Percentiles rank a stretch among this genome's conserved stretches.
These are phyloP conservation scores for Panurus biarmicus DNA, from an alignment of 2,113 vertebrate genomes.

Conservation along the genomic window DNA sequence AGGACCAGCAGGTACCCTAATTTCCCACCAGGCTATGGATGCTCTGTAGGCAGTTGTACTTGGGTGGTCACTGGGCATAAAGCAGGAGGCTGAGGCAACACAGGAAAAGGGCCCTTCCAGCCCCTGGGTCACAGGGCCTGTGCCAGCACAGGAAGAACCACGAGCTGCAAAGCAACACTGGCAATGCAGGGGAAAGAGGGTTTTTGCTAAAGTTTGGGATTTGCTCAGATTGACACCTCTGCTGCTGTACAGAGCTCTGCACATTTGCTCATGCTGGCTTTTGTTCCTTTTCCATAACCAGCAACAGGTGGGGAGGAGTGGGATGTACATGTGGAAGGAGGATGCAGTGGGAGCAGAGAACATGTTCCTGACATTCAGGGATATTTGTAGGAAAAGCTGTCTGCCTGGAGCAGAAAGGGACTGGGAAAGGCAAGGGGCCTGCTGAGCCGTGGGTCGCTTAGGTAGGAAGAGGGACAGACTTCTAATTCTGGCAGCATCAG, in stretches of 20 bases:
- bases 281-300: neutral
- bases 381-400: neutral
- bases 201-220: neutral
- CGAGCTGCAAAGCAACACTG: neutral
- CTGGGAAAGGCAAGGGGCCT: neutral
- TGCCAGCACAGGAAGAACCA: neutral
- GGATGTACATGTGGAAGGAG: neutral
- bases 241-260: neutral
- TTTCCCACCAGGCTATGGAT: neutral
- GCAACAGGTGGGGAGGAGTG: neutral
- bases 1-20: neutral
- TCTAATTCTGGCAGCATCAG: neutral
- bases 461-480: neutral
- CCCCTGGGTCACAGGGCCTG: neutral
- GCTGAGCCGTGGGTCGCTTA: neutral
- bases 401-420: neutral
- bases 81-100: neutral
- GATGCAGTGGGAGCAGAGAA: neutral
- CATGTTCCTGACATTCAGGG: neutral
- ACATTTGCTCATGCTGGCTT: neutral
- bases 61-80: neutral
- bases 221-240: neutral
- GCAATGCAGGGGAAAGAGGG: neutral
- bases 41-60: neutral
- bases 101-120: neutral